Base-by-base conservation (phyloP, 2,797 vertebrate species). In the Onychomys leucogaster region DNA sequence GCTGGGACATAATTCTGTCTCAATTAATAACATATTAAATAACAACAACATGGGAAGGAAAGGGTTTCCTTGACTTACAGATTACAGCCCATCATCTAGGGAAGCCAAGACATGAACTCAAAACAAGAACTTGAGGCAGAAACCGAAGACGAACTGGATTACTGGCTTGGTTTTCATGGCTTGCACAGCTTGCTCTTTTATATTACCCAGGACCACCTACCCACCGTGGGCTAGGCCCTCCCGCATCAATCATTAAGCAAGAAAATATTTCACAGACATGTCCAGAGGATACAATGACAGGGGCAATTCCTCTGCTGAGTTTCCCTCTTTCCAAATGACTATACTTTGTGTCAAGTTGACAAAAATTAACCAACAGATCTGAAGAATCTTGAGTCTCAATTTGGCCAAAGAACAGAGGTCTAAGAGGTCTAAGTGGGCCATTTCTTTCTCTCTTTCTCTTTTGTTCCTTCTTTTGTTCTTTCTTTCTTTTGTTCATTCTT, bases 361-460 rank as follows among this genome's bases (percentile, higher is more conserved):
- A 61, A 82, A 61, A 82, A 29, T 57, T 41, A 61, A 82, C 55
- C 55, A 63, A 83, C 57, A 83, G 16, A n/a, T 7, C 23, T 67
- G 34, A 25, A 65, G 27, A 32, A 19, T 4, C 16, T 82, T 16
- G 14, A 17, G 7, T 92, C 59, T 96, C 37, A 19, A 5, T 0
- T 27, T 57, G 4, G 25, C 9, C 52, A 80, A 90, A 46, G 41
- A 93, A 5, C 37, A 82, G 63, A 57, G 29, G n/a, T 19, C 12
- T 81, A 41, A 82, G 63, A 57, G 29, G n/a, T 19, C 12, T 81
- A 41, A 2, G 5, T 10, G 27, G 34, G 29, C 14, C 6, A 3
- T 41, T 37, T 12, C 9, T 75, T 0, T 23, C 19, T 11, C 1
- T 41, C 37, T 41, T 3, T 73, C 4, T 11, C 4, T 41, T 4